These are phyloP conservation scores for Amblyraja radiata DNA, from an alignment of 2,797 vertebrate genomes.

Conservation along the genomic window DNA sequence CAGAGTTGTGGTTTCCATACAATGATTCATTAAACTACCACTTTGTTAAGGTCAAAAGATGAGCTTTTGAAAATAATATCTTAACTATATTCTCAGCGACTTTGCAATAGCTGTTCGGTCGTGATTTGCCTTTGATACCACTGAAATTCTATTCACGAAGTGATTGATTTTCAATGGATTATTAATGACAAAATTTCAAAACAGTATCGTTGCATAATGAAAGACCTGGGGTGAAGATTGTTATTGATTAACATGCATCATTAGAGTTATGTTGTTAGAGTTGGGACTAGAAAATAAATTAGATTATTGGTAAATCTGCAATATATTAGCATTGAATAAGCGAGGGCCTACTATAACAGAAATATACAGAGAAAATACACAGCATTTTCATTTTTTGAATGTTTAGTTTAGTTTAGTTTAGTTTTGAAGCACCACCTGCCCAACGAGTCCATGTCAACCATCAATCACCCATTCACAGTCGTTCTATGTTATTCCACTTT, in stretches of 20 bases:
- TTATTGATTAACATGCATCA: background rate
- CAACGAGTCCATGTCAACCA: too few relatives aligned
- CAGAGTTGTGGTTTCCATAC: background rate
- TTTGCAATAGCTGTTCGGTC: background rate
- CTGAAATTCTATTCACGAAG: background rate
- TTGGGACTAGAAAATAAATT: background rate
- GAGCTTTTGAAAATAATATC: background rate
- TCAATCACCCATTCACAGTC: too few relatives aligned
- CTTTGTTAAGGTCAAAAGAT: background rate
- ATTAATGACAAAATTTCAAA: background rate
- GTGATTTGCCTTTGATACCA: background rate
- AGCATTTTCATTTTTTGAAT: background rate
- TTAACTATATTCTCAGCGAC: background rate
- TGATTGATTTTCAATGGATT: background rate
- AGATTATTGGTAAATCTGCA: background rate
- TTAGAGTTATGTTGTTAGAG: background rate
- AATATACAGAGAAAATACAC: background rate
- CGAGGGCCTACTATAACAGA: too few relatives aligned
- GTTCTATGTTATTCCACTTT: too few relatives aligned
- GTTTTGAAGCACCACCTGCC: background rate
- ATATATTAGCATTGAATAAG: background rate
- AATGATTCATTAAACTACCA: background rate
- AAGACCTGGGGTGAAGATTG: background rate
- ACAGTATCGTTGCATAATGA: background rate
- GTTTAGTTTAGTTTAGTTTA: background rate